These are phyloP conservation scores for Resseliella maxima DNA, from an alignment of 2,888 invertebrate species.

Conservation along the genomic window DNA sequence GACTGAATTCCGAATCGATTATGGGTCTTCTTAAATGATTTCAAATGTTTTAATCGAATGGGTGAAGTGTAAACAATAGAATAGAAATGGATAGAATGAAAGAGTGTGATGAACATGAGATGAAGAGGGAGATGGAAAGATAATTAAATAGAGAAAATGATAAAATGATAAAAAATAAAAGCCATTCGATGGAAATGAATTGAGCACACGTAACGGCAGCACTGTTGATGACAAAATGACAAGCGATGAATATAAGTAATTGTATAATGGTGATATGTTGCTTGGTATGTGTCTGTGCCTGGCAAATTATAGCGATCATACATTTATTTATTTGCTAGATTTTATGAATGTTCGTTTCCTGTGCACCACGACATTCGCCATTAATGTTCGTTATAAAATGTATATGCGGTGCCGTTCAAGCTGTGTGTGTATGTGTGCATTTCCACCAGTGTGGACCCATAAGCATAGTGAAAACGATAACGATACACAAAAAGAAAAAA, in stretches of 20 bases:
- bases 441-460: neutral
- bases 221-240: neutral
- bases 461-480: no score
- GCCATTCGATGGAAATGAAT: neutral
- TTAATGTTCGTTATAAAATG: constrained; percentile 36
- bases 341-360: constrained; percentile 41
- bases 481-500: no score
- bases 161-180: neutral
- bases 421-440: neutral
- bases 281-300: neutral
- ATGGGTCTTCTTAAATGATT: neutral
- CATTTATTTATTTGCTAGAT: constrained; percentile 21
- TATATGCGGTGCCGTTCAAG: constrained; percentile 32
- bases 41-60: no score
- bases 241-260: constrained; percentile 19
- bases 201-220: neutral
- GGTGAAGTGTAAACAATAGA: no score
- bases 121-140: no score
- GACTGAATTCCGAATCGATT: neutral
- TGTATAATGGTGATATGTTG: constrained; percentile 37
- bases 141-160: neutral
- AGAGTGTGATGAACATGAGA: no score
- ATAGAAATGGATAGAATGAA: no score
- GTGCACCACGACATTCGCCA: constrained; percentile 13
- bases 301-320: constrained; percentile 45